Base-by-base conservation (phyloP, 1,140 invertebrate species). In the Pogonognathellus flavescens region DNA sequence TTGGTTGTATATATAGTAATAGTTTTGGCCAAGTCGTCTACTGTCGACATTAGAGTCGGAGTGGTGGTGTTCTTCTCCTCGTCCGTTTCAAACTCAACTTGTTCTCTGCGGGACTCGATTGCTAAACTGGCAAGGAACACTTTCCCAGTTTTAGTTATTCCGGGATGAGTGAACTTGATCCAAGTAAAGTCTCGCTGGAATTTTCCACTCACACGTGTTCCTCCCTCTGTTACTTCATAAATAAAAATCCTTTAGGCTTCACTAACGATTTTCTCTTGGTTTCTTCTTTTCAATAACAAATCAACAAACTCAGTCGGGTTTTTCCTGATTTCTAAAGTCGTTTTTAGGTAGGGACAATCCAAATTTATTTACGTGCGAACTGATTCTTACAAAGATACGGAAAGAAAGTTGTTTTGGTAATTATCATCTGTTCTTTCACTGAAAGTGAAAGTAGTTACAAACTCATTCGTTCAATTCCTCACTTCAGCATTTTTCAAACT, bases 91-190 rank as follows among this genome's bases (percentile, higher is more conserved):
- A 25, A 25, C 20, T 66, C 25, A 25, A 66, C 62, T 66, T 41
- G 25, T 66, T 66, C 62, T 20, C 62, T 66, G 20, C 62, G 62
- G 20, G 62, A 66, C 62, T 66, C 62, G 31, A 41, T 20, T 59
- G 14, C 18, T 52, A 18, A 80, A 53, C 22, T 53, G 72, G 50
- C 41, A 53, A 80, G 41, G 72, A 53, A 50, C 72, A 80, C 25
- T 80, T 53, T 80, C 72, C 50, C 72, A 80, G 41, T 80, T 80
- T 80, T 80, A 80, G 72, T 80, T 80, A 80, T 80, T 80, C 72
- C 72, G 49, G 41, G 72, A 80, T 80, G 72, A 80, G 41, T 50
- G 72, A 80, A 80, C 72, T 80, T 80, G 72, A 80, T 80, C 72
- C 41, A 80, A 80, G 72, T 13, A 4, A 20, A 80, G 41, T 80